Conservation (phyloP, 2,888 invertebrate genomes). For the Gastrophysa polygoni region DNA sequence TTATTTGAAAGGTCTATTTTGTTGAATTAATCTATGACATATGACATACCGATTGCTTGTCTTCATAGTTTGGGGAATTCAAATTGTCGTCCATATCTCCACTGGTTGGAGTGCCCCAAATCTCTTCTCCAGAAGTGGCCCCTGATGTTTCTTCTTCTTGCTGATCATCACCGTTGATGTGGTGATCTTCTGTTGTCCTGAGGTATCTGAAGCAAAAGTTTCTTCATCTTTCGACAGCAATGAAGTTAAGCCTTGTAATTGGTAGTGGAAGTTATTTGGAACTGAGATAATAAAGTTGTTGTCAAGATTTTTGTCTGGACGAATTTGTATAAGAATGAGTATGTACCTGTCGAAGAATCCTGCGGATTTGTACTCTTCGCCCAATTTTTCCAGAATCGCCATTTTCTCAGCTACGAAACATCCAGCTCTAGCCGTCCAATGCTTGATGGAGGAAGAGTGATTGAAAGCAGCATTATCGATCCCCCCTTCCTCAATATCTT, state of each 20-base stretch:
- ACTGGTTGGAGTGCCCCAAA: slow-evolving; percentile 89
- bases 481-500: slow-evolving; percentile 43
- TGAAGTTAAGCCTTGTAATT: too few relatives aligned
- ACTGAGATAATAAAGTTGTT: too few relatives aligned
- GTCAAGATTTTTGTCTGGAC: too few relatives aligned
- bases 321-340: too few relatives aligned
- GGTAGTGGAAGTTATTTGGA: too few relatives aligned
- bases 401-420: slow-evolving; percentile 84
- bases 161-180: slow-evolving; percentile 56
- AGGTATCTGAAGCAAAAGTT: slow-evolving; percentile 63
- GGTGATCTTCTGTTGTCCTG: slow-evolving; percentile 62
- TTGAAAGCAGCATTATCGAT: slow-evolving; percentile 56
- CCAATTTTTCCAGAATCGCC: slow-evolving; percentile 69
- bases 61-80: slow-evolving; percentile 68
- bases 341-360: slow-evolving; percentile 59
- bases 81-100: slow-evolving; percentile 76
- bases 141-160: slow-evolving; percentile 84
- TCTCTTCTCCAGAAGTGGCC: slow-evolving; percentile 83
- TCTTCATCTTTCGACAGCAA: too few relatives aligned
- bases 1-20: too few relatives aligned
- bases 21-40: too few relatives aligned
- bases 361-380: slow-evolving; percentile 59
- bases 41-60: slow-evolving; percentile 59
- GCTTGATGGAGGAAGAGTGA: slow-evolving; percentile 55
- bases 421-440: slow-evolving; percentile 82